Conservation (phyloP, 2,113 vertebrate species). For the Ariopsis seemanni region DNA sequence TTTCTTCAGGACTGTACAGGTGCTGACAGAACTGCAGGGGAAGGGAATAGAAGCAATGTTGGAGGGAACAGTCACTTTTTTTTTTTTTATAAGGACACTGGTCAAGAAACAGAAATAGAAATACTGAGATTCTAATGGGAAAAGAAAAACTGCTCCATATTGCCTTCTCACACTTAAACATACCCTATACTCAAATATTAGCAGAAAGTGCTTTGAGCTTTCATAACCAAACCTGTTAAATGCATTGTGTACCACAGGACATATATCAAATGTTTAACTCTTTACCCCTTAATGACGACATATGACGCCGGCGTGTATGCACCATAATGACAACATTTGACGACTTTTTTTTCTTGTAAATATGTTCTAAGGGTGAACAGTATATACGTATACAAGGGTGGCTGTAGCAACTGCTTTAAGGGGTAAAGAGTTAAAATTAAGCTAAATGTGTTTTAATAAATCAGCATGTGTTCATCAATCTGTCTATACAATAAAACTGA, state of each 20-base stretch:
- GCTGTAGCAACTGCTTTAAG: too few species aligned
- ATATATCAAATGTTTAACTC: not conserved
- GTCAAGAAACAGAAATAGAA: not conserved
- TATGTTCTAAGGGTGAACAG: too few species aligned
- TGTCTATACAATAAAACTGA: slow-evolving; percentile 12
- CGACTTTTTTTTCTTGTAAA: too few species aligned
- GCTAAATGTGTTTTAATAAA: slow-evolving; percentile 2
- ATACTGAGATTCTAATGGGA: not conserved
- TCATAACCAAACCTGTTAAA: slow-evolving; percentile 7
- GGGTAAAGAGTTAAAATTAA: not conserved
- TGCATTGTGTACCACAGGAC: not conserved
- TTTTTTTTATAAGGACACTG: not conserved
- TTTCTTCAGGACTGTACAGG: not conserved
- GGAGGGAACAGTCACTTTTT: not conserved
- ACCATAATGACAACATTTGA: too few species aligned
- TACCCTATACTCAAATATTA: not conserved
- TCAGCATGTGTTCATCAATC: slow-evolving; percentile 15
- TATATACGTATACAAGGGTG: too few species aligned
- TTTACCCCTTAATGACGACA: too few species aligned
- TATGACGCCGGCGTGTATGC: too few species aligned
- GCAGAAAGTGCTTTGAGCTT: slow-evolving; percentile 3
- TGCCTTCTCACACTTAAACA: slow-evolving; percentile 8
- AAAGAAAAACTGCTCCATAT: slow-evolving; percentile 2
- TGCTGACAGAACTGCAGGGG: not conserved
- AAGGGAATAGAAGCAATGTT: not conserved